phyloP scores from a whole-genome alignment of 2,888 invertebrate genomes.

The Agrypnus murinus region DNA sequence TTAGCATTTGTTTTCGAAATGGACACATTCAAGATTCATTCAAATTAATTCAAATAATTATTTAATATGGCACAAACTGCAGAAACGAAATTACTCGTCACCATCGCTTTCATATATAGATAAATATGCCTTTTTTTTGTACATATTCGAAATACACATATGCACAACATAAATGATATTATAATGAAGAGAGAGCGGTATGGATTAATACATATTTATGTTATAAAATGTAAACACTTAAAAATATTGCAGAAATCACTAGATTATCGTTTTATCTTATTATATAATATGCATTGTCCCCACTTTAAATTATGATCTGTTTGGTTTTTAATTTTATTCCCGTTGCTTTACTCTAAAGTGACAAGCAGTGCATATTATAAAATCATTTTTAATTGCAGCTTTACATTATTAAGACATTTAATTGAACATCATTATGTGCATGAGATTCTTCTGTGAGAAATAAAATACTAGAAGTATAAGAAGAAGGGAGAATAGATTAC shows the following conservation, averaged over 20 bases:
- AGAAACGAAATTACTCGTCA: constrained; percentile 23
- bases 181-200: constrained; percentile 37
- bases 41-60: no score
- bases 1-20: no score
- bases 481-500: background rate
- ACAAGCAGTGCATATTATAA: no score
- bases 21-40: no score
- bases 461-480: constrained; percentile 8
- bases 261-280: constrained; percentile 10
- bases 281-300: background rate
- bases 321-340: background rate
- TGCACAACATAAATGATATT: constrained; percentile 48
- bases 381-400: background rate
- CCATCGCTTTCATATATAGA: background rate
- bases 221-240: constrained; percentile 22
- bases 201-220: constrained; percentile 26
- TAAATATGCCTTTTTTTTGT: constrained; percentile 38
- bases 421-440: constrained; percentile 1
- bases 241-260: constrained; percentile 31
- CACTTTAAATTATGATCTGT: background rate
- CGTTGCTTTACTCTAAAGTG: no score
- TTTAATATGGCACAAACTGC: constrained; percentile 12
- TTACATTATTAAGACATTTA: no score
- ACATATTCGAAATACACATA: constrained; percentile 49
- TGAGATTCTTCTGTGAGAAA: constrained; percentile 26